These are phyloP conservation scores for Bombus cullumanus DNA, from an alignment of 1,140 invertebrate species.

Conservation along the genomic window DNA sequence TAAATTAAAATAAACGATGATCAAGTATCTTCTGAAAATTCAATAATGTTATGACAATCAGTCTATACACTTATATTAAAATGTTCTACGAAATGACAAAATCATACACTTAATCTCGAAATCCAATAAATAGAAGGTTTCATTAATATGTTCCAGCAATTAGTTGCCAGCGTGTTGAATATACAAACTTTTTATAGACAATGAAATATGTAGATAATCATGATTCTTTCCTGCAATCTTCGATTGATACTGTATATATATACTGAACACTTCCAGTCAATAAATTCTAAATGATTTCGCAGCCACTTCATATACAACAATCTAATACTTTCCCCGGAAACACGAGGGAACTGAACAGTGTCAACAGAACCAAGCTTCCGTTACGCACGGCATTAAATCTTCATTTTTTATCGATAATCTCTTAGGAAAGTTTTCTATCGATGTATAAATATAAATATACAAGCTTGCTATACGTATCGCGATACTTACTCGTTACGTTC, in stretches of 20 bases:
- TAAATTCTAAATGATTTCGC: not conserved
- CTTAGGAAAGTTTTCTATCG: not conserved
- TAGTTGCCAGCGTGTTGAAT: not conserved
- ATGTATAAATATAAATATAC: too few relatives aligned
- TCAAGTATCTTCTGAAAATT: too few relatives aligned
- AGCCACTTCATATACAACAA: not conserved
- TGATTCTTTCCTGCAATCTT: not conserved
- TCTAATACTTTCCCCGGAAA: conserved; percentile 9
- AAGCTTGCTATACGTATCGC: too few relatives aligned
- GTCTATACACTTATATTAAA: not conserved
- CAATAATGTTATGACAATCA: too few relatives aligned
- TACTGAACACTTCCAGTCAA: not conserved
- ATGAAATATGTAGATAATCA: not conserved
- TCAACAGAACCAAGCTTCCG: not conserved
- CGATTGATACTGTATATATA: too few relatives aligned
- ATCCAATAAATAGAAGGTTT: not conserved
- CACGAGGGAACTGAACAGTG: not conserved
- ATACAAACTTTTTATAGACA: not conserved
- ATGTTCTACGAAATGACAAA: not conserved
- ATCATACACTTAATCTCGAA: not conserved
- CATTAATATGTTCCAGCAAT: not conserved
- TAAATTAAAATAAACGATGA: too few relatives aligned
- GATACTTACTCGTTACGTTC: too few relatives aligned
- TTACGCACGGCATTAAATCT: too few relatives aligned
- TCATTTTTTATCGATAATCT: not conserved